phyloP scores from a whole-genome alignment of 2,797 vertebrate species.

The Falco naumanni region DNA sequence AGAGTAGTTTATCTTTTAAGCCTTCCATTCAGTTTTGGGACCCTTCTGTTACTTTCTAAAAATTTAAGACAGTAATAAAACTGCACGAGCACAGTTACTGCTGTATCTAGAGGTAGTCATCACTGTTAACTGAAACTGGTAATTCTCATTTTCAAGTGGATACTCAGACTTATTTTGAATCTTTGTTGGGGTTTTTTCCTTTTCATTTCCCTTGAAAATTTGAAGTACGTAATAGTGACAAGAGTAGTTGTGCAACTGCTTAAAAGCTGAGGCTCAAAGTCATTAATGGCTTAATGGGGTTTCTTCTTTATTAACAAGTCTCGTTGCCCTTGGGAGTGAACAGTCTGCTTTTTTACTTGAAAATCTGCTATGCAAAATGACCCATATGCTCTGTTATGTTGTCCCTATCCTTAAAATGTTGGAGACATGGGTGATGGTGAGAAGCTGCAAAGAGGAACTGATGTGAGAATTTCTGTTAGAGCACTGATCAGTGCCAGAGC shows the following conservation, averaged over 20 bases:
- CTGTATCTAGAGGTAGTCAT: neutral
- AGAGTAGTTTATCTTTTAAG: neutral
- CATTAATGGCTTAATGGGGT: conserved; percentile 34
- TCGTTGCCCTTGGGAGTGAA: conserved; percentile 14
- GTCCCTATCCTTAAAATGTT: neutral
- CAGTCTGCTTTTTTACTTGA: neutral
- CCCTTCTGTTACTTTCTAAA: neutral
- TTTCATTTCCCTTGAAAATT: neutral
- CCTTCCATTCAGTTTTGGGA: neutral
- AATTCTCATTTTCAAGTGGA: neutral
- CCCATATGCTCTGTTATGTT: neutral
- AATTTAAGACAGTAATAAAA: neutral
- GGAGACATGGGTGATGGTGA: neutral
- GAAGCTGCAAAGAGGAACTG: neutral
- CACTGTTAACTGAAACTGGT: neutral
- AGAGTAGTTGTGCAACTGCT: conserved; percentile 20
- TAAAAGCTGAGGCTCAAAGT: conserved; percentile 28
- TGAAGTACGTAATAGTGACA: neutral
- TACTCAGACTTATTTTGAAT: neutral
- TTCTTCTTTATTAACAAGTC: conserved; percentile 43
- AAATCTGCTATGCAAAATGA: neutral
- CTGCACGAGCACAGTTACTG: neutral
- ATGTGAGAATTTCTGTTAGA: conserved; percentile 15
- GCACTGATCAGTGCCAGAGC: neutral
- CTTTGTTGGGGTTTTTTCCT: neutral